Conservation (phyloP, 1,140 invertebrate species). For the Augochlora pura region DNA sequence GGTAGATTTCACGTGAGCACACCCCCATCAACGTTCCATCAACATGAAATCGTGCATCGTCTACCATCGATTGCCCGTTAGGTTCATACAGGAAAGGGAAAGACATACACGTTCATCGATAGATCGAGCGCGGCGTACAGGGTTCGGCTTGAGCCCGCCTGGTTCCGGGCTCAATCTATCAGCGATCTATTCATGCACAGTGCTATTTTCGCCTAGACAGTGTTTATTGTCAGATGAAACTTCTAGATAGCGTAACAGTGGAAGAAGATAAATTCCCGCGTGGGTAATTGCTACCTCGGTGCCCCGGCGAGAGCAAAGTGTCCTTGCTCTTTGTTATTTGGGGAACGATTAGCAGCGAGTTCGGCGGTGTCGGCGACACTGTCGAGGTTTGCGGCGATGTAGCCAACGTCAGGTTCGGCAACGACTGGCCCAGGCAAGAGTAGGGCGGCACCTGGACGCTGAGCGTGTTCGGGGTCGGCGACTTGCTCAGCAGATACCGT, state of each 20-base stretch:
- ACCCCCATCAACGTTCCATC: background rate
- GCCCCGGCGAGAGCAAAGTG: conserved; percentile 79
- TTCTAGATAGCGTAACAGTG: conserved; percentile 17
- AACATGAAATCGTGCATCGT: conserved; percentile 9
- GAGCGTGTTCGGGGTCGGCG: conserved; percentile 86
- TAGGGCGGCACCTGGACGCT: conserved; percentile 86
- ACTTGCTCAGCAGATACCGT: conserved; percentile 76
- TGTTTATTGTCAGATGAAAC: conserved; percentile 1
- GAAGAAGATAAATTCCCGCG: conserved; percentile 34
- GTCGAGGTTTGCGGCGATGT: conserved; percentile 79
- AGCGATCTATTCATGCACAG: conserved; percentile 17
- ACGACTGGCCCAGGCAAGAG: conserved; percentile 84
- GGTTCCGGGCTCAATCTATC: background rate
- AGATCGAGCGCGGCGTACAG: conserved; percentile 3
- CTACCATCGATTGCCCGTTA: background rate
- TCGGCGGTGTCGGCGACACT: conserved; percentile 76
- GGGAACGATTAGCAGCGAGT: conserved; percentile 79
- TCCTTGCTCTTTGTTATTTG: conserved; percentile 80
- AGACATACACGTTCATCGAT: background rate
- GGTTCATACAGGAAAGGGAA: background rate
- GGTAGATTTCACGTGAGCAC: conserved; percentile 23
- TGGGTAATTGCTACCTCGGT: conserved; percentile 74
- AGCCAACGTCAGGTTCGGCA: conserved; percentile 85
- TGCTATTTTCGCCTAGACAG: conserved; percentile 10
- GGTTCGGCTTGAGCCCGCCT: too few species aligned